These are phyloP conservation scores for Atherix ibis DNA, from an alignment of 2,888 invertebrate species.

Conservation along the genomic window DNA sequence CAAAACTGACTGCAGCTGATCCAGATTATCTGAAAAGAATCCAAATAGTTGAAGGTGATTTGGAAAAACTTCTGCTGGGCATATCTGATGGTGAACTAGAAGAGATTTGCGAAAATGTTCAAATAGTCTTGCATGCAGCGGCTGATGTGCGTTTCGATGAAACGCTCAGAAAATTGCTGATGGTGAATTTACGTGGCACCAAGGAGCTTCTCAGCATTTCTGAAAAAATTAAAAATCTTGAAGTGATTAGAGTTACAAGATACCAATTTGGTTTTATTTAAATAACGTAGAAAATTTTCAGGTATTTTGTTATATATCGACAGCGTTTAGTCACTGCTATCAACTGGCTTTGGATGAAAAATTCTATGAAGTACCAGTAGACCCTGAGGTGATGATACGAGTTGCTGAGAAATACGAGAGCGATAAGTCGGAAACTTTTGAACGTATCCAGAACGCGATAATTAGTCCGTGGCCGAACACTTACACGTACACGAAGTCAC, in stretches of 20 bases:
- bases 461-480: constrained; percentile 18
- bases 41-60: constrained; percentile 17
- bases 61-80: constrained; percentile 13
- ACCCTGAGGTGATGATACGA: constrained; percentile 15
- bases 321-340: constrained; percentile 16
- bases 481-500: constrained; percentile 17
- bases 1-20: constrained; percentile 9
- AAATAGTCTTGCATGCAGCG: constrained; percentile 18
- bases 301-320: constrained; percentile 18
- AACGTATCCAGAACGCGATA: constrained; percentile 14
- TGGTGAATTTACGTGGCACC: constrained; percentile 17
- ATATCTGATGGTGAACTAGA: constrained; percentile 12
- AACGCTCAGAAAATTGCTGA: constrained; percentile 13
- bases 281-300: too few species aligned
- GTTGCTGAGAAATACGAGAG: constrained; percentile 12
- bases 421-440: constrained; percentile 6
- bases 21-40: constrained; percentile 14
- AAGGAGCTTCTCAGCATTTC: constrained; percentile 15
- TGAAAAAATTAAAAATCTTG: constrained; percentile 13
- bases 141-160: constrained; percentile 19
- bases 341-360: constrained; percentile 13
- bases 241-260: constrained; percentile 9
- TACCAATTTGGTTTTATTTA: not conserved
- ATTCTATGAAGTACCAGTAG: constrained; percentile 16
- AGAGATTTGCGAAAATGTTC: constrained; percentile 14